Conservation (phyloP, 2,797 vertebrate genomes). For the Chelon labrosus region DNA sequence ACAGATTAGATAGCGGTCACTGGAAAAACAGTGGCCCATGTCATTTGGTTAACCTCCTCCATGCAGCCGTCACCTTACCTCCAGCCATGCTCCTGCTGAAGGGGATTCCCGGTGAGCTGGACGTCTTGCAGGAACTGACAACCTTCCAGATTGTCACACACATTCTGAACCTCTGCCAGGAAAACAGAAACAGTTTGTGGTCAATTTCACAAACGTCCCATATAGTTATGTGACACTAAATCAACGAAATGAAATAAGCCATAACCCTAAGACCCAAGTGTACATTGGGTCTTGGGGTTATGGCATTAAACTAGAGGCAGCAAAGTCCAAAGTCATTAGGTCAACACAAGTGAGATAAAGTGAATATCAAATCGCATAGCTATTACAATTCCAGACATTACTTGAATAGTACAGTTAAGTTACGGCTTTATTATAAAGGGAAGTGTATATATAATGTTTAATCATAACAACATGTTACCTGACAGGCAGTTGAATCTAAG, state of each 20-base stretch:
- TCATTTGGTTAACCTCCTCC: background rate
- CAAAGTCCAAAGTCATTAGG: background rate
- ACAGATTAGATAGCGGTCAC: slow-evolving; percentile 2
- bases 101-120: slow-evolving; percentile 88
- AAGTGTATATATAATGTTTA: background rate
- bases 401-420: background rate
- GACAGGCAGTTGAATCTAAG: slow-evolving; percentile 92
- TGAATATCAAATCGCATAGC: too few species aligned
- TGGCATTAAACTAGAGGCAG: too few species aligned
- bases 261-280: background rate
- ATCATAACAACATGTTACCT: slow-evolving; percentile 80
- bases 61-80: slow-evolving; percentile 82
- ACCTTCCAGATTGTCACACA: slow-evolving; percentile 81
- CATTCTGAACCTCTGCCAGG: slow-evolving; percentile 84
- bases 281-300: too few species aligned
- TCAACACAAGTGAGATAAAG: background rate
- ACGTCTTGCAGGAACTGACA: slow-evolving; percentile 86
- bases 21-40: background rate
- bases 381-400: background rate
- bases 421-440: background rate
- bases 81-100: slow-evolving; percentile 90
- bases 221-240: background rate
- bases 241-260: slow-evolving; percentile 8
- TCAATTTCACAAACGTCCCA: slow-evolving; percentile 18
- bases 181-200: slow-evolving; percentile 19